Evolutionary conservation across 1,140 invertebrate genomes (phyloP).

Genomic region (Ceratina calcarata): DNA sequence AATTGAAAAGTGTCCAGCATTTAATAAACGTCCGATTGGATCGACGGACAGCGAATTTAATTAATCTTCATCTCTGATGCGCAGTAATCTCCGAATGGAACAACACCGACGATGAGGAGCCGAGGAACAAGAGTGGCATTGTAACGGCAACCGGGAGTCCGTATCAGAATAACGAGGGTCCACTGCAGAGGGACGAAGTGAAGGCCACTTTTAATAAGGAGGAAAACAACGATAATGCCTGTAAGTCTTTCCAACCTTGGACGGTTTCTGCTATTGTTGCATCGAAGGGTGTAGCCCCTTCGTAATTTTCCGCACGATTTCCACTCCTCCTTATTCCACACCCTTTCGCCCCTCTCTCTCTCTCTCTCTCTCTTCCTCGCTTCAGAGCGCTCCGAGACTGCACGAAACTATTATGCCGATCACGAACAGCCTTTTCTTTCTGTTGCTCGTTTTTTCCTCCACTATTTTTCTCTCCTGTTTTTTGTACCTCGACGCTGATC

Average conservation of each 20-base stretch:
- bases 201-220: conserved; percentile 83
- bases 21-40: neutral
- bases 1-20: neutral
- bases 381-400: neutral
- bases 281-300: conserved; percentile 28
- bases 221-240: conserved; percentile 74
- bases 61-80: conserved; percentile 58
- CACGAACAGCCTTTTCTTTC: conserved; percentile 24
- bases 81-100: conserved; percentile 85
- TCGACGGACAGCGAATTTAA: conserved; percentile 45
- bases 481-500: neutral
- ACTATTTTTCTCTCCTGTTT: neutral
- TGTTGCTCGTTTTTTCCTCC: neutral
- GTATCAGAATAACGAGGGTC: conserved; percentile 82
- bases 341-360: too few species aligned
- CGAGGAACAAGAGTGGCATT: conserved; percentile 78
- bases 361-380: neutral
- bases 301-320: conserved; percentile 61
- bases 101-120: conserved; percentile 84
- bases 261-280: conserved; percentile 54
- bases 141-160: conserved; percentile 73
- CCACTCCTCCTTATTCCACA: conserved; percentile 35
- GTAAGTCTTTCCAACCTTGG: conserved; percentile 67
- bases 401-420: conserved; percentile 45
- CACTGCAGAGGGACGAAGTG: conserved; percentile 86